Base-by-base conservation (phyloP, 1,140 invertebrate species). In the Bombus consobrinus region DNA sequence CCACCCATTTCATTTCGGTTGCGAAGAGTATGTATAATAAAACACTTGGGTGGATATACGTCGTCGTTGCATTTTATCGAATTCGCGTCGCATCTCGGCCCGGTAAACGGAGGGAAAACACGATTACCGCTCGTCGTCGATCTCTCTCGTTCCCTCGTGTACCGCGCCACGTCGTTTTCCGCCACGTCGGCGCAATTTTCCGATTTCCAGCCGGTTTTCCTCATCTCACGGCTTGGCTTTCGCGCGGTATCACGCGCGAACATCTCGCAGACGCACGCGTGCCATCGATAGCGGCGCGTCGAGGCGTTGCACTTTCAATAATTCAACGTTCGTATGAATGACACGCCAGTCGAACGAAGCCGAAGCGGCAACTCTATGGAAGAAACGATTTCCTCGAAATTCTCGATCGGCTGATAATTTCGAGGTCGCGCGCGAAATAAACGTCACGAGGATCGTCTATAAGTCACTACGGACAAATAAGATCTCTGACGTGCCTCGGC, bases 381-480 rank as follows among this genome's bases (percentile, higher is more conserved):
- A n/a, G 25, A 22, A 79, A 41, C 28, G 53, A 62, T 72, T 82
- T 76, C 81, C 43, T 59, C 62, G 72, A 66, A 80, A 80, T 62
- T 53, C n/a, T 32, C 62, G 32, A 59, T 68, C 62, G 22, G 22
- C 22, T 28, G 62, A 76, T 69, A 71, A 62, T 71, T 69, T 68
- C 80, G 62, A 76, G 72, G 62, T 47, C 72, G 57, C 18, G 64
- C 53, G 62, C 59, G 62, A 74, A 59, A 82, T 18, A 59, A 37
- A 73, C 79, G 71, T 82, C 47, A 82, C 47, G 34, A 25, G 8
- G 15, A 71, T 75, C 53, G 37, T 73, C 69, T 82, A 75, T 47
- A 78, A 79, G 64, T 59, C 75, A 84, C 66, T 25, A 53, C 37
- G 47, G 47, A 34, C 71, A 86, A 86, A 86, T 82, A 75, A 86